phyloP scores from a whole-genome alignment of 2,888 invertebrate species.

The Lydus trimaculatus region DNA sequence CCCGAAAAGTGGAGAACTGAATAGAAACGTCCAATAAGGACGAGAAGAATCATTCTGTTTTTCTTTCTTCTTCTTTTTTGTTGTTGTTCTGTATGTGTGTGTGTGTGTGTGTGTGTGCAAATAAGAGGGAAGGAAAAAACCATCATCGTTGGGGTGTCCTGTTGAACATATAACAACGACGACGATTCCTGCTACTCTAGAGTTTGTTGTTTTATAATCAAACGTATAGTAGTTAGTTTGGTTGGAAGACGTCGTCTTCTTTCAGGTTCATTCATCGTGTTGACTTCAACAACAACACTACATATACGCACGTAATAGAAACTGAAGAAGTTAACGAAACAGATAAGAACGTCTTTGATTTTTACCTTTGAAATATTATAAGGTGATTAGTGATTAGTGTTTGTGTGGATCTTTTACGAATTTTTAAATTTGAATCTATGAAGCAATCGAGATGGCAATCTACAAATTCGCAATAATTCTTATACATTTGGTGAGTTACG shows the following conservation, averaged over 20 bases:
- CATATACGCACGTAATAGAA: not conserved
- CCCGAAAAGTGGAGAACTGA: constrained; percentile 48
- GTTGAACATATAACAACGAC: not conserved
- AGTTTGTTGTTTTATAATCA: constrained; percentile 5
- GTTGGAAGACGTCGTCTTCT: constrained; percentile 1
- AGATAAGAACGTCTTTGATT: not conserved
- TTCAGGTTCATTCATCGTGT: constrained; percentile 10
- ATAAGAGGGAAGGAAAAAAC: constrained; percentile 35
- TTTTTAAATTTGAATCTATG: not conserved
- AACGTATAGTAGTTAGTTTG: not conserved
- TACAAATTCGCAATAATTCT: not conserved
- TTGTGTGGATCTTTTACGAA: not conserved
- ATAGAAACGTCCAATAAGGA: constrained; percentile 53
- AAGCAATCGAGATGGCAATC: not conserved
- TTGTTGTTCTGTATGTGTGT: too few species aligned
- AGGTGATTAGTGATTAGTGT: not conserved
- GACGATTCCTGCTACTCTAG: not conserved
- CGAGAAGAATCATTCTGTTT: constrained; percentile 39
- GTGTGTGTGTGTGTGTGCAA: constrained; percentile 8
- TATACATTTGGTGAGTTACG: not conserved
- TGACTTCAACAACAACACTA: not conserved
- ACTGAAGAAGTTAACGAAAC: not conserved
- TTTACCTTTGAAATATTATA: not conserved
- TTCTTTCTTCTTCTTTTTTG: too few species aligned
- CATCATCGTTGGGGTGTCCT: not conserved